These are phyloP conservation scores for Sinelater perroti DNA, from an alignment of 2,888 invertebrate genomes.

Conservation along the genomic window DNA sequence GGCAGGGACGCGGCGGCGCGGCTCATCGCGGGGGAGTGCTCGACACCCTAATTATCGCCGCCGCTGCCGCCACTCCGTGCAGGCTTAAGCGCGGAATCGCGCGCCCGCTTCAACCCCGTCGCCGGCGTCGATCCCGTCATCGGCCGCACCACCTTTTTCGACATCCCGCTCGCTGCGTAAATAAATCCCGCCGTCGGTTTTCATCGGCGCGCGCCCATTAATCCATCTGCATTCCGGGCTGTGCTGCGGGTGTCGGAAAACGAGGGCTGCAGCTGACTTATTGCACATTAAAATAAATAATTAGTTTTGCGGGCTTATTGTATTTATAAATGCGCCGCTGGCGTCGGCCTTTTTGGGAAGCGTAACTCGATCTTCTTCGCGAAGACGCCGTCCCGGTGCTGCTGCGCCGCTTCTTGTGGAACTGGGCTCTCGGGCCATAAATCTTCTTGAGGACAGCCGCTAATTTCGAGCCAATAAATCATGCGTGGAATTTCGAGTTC, in stretches of 20 bases:
- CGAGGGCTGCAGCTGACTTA: conserved; percentile 16
- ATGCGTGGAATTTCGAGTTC: no score
- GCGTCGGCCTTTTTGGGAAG: no score
- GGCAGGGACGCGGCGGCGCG: conserved; percentile 42
- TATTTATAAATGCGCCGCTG: no score
- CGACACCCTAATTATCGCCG: conserved; percentile 53
- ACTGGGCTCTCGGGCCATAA: no score
- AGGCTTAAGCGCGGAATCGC: conserved; percentile 43
- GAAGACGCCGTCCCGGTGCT: no score
- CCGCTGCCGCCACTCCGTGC: conserved; percentile 53
- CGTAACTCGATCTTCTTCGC: no score
- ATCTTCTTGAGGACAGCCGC: no score
- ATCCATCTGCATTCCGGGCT: conserved; percentile 38
- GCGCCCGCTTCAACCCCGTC: conserved; percentile 34
- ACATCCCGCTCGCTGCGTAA: conserved; percentile 12
- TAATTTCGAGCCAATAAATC: no score
- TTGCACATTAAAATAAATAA: neutral
- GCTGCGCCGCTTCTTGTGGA: no score
- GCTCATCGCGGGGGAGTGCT: conserved; percentile 50
- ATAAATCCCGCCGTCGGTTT: conserved; percentile 41
- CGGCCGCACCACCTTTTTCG: conserved; percentile 14
- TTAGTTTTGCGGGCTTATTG: neutral
- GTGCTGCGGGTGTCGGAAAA: conserved; percentile 28
- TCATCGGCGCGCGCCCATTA: conserved; percentile 39
- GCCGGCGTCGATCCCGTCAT: conserved; percentile 27